A percentile compares a stretch with the other conserved stretches of the same genome.
Evolutionary conservation across 2,797 vertebrate genomes (phyloP).

Genomic region (Anguilla pacifica): DNA sequence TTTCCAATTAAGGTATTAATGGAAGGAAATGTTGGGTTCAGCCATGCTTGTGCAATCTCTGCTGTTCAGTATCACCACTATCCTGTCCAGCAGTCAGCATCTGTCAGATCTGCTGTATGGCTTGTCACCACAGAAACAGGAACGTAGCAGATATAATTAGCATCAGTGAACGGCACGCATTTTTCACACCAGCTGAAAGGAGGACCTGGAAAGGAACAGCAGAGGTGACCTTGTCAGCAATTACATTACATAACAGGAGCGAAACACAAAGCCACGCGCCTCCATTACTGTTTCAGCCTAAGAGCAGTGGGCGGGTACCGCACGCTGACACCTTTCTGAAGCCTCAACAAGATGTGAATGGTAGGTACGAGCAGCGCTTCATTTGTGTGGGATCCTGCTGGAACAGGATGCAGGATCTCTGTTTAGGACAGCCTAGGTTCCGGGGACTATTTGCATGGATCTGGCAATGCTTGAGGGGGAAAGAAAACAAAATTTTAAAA

Average conservation of each 20-base stretch:
- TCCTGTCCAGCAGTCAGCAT: background rate
- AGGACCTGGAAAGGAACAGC: background rate
- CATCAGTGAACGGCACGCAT: background rate
- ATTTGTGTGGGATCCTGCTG: too few relatives aligned
- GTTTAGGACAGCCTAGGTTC: too few relatives aligned
- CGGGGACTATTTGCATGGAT: too few relatives aligned
- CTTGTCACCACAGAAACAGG: background rate
- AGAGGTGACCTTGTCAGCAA: background rate
- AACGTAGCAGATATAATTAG: conserved; percentile 17
- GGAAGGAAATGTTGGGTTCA: background rate
- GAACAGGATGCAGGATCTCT: too few relatives aligned
- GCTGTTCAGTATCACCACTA: background rate
- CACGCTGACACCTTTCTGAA: background rate
- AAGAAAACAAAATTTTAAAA: too few relatives aligned
- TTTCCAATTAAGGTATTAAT: background rate
- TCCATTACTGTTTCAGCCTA: background rate
- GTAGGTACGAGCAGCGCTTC: too few relatives aligned
- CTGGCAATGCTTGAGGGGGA: too few relatives aligned
- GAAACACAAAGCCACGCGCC: background rate
- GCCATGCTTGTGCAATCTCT: background rate
- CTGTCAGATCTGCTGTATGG: conserved; percentile 17
- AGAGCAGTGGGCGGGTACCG: background rate
- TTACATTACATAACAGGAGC: background rate
- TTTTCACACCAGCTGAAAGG: conserved; percentile 7
- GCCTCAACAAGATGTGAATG: background rate